A percentile compares a stretch with the other conserved stretches of the same genome.
phyloP scores from a whole-genome alignment of 2,888 invertebrate species.

The Pyrocoelia pectoralis region DNA sequence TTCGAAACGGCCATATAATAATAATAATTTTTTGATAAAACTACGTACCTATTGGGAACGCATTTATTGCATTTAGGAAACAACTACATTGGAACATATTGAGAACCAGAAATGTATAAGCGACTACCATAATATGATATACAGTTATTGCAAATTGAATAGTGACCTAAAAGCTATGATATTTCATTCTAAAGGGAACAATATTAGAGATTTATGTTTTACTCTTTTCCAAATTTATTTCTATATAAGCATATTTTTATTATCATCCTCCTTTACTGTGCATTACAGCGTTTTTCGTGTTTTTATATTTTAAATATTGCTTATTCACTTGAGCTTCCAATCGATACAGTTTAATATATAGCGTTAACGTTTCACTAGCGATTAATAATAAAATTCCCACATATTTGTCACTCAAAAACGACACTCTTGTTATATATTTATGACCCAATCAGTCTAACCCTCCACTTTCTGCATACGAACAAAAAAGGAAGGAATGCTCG shows the following conservation, averaged over 20 bases:
- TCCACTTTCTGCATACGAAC: too few species aligned
- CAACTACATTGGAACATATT: conserved; percentile 13
- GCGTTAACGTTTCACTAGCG: too few species aligned
- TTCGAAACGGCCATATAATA: too few species aligned
- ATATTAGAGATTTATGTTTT: conserved; percentile 5
- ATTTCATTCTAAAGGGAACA: conserved; percentile 9
- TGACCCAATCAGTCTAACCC: too few species aligned
- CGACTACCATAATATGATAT: conserved; percentile 18
- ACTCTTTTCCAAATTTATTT: conserved; percentile 1
- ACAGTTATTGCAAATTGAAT: conserved; percentile 26
- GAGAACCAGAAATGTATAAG: conserved; percentile 17
- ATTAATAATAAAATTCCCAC: too few species aligned
- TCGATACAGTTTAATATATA: too few species aligned
- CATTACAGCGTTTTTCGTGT: neutral
- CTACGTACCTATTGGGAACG: conserved; percentile 7
- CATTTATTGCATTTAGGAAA: conserved; percentile 15
- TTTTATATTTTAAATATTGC: neutral
- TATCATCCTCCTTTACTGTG: neutral
- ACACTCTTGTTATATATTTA: too few species aligned
- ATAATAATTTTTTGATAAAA: neutral
- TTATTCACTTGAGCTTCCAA: too few species aligned
- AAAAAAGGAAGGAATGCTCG: too few species aligned
- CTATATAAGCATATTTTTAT: conserved; percentile 8
- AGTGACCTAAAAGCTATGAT: conserved; percentile 13
- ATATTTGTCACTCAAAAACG: too few species aligned